A percentile compares a stretch with the other conserved stretches of the same genome.
Conservation (phyloP, 2,113 vertebrate genomes). For the Delphinus delphis region DNA sequence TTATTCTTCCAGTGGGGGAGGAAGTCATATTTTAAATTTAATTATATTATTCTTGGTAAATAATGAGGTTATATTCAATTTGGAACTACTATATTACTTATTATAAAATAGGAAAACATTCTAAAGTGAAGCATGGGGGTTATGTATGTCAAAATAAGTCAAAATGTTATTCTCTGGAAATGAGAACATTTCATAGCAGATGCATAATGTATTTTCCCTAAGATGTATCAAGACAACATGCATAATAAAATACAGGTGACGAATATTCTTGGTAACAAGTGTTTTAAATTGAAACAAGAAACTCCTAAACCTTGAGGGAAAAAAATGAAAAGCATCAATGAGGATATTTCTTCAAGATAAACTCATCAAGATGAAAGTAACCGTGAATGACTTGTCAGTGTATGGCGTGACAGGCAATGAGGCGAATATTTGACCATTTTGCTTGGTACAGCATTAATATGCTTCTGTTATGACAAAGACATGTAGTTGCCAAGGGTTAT, state of each 20-base stretch:
- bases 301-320: neutral
- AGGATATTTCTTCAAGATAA: conserved; percentile 28
- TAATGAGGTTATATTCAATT: neutral
- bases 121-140: neutral
- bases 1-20: neutral
- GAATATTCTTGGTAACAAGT: neutral
- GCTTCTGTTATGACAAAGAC: neutral
- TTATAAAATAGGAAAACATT: neutral
- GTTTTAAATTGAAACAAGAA: neutral
- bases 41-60: neutral
- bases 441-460: neutral
- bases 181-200: neutral
- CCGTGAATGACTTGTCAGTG: neutral
- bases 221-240: neutral
- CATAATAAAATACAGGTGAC: neutral
- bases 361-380: conserved; percentile 3
- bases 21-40: conserved; percentile 34
- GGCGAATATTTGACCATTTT: neutral
- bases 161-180: neutral
- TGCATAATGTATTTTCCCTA: neutral
- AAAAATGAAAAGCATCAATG: neutral
- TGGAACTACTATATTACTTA: neutral
- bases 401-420: neutral
- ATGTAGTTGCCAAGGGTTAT: neutral
- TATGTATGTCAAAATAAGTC: neutral